Evolutionary conservation across 2,113 vertebrate genomes (phyloP).

Genomic region (Chloebia gouldiae): DNA sequence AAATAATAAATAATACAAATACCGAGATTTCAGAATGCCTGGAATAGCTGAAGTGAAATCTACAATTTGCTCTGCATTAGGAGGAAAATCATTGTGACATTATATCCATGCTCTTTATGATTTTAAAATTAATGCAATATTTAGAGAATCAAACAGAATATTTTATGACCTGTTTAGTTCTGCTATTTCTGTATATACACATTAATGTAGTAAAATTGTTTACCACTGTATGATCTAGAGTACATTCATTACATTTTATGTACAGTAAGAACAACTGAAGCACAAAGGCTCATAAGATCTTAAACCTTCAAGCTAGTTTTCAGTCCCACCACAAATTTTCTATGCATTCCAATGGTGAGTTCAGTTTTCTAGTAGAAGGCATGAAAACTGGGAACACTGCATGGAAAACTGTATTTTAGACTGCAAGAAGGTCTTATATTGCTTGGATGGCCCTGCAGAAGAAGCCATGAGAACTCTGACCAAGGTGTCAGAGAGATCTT

Average conservation of each 20-base stretch:
- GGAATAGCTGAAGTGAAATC: neutral
- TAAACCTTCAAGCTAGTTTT: neutral
- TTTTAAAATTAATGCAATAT: neutral
- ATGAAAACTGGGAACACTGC: neutral
- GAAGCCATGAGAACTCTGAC: neutral
- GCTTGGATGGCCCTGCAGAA: neutral
- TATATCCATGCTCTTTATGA: neutral
- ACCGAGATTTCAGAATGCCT: neutral
- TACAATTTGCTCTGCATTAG: neutral
- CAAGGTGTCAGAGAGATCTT: neutral
- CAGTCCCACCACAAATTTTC: neutral
- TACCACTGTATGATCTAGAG: neutral
- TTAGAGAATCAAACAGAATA: neutral
- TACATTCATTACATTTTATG: neutral
- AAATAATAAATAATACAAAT: neutral
- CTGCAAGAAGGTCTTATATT: neutral
- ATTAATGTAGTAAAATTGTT: neutral
- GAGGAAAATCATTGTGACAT: neutral
- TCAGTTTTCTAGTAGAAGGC: neutral
- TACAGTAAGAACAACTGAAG: neutral
- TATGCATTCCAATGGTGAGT: neutral
- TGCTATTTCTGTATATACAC: neutral
- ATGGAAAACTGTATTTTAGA: neutral
- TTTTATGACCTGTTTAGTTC: neutral
- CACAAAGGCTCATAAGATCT: fast-evolving